Evolutionary conservation across 2,113 vertebrate genomes (phyloP), one percentile per base, ranked within the genome.

Genomic region (Tupaia chinensis): DNA sequence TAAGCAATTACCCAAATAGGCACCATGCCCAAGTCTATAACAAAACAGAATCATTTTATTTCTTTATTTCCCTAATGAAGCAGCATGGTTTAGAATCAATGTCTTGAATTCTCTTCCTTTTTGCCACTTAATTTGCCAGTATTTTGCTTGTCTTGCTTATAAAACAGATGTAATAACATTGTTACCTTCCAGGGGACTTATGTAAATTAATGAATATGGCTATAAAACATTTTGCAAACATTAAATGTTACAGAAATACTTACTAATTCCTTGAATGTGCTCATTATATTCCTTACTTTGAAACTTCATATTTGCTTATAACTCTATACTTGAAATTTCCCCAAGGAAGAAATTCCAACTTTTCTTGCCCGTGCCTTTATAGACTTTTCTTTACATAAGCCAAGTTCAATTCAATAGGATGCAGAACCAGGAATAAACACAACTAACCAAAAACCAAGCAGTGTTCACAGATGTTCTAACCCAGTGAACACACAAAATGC

Each of bases 221-320:
- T 94, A 9, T 98, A 97, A 98, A 97, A 98, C 91, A 97, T 97
- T 96, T 95, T 96, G 79, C 76, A 96, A 96, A 94, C 95, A 96
- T 89, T 60, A 96, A 97, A 91, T 96, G 93, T 93, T 97, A 97
- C 70, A 96, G 84, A 97, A 96, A 87, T 91, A 95, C 86, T 90
- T 97, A 87, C 70, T 83, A 63, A 86, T 95, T 94, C 72, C 70
- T 96, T 96, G 92, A 98, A 95, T 96, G 87, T 96, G 77, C 54
- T 96, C 95, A 96, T 96, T 97, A 87, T 96, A 91, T 72, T 93
- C 68, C 61, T 54, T 53, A 93, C 96, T 97, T 96, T 97, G 91
- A 98, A 97, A 83, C 79, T 96, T 89, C 91, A 93, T 95, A 96
- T 96, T 97, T 96, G 53, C 92, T 97, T 97, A 93, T 87, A 96